Conservation (phyloP, 2,888 invertebrate genomes). For the Harpalus rufipes region DNA sequence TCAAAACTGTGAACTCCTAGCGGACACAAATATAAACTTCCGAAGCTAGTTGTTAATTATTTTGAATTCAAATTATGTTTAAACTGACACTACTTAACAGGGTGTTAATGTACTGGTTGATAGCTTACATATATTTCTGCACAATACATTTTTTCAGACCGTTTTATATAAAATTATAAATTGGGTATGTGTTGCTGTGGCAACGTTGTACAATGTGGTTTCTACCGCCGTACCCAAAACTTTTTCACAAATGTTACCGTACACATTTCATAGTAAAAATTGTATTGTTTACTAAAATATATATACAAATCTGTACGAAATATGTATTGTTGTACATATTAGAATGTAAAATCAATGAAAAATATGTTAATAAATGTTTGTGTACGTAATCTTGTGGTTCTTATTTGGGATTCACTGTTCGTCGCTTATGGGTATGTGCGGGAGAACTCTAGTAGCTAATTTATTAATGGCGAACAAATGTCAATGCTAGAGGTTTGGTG, state of each 20-base stretch:
- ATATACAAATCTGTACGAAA: background rate
- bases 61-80: background rate
- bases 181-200: background rate
- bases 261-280: background rate
- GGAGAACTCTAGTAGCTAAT: conserved; percentile 25
- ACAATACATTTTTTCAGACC: conserved; percentile 21
- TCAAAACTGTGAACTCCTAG: conserved; percentile 51
- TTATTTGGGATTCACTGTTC: background rate
- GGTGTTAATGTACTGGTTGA: background rate
- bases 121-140: conserved; percentile 3
- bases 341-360: background rate
- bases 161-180: conserved; percentile 10
- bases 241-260: background rate
- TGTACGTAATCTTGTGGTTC: background rate
- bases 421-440: conserved; percentile 44
- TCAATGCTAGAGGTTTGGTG: conserved; percentile 48
- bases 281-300: background rate
- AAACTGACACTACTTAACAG: background rate
- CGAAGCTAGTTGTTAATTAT: background rate
- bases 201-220: conserved; percentile 29
- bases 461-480: conserved; percentile 62
- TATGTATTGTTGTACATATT: background rate
- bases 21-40: conserved; percentile 32
- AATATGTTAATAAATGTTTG: background rate
- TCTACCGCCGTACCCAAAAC: background rate